Evolutionary conservation across 2,888 invertebrate genomes (phyloP), one percentile per base, ranked within the genome.

Genomic region (Conus canariensis): DNA sequence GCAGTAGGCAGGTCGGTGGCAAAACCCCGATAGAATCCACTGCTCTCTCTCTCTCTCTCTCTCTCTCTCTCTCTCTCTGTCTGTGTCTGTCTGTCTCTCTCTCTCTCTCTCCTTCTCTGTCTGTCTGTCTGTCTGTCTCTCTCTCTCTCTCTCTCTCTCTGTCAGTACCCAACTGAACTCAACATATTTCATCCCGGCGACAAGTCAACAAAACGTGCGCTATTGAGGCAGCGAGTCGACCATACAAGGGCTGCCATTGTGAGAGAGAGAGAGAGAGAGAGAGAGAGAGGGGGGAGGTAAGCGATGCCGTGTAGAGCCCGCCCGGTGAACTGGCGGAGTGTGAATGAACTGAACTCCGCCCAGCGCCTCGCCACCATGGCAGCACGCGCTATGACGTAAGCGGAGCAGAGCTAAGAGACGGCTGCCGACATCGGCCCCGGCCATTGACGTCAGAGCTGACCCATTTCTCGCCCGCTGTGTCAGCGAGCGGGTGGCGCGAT

Each of bases 371-470:
- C 83, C 16, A 16, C 83, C 83, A 83, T 83, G 83, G 83, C 83
- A 83, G 83, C 83, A 83, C 83, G 83, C 83, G 83, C 83, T 58
- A 83, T 83, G 83, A 83, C 83, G 83, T 83, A 16, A 83, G 58
- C 83, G 58, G 19, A 22, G 19, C 19, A 58, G 19, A n/a, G 83
- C 56, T 22, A 58, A 58, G 83, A 83, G 83, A 58, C 83, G 56
- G 58, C 3, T 25, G 83, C 16, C 16, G 83, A 83, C 83, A 58
- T 16, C 22, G 45, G 58, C 6, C 58, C 83, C 19, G 22, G 58
- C 83, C 58, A 83, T 83, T 83, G 83, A 83, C 83, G 83, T 83
- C 83, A 83, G 83, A 83, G 58, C 58, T 83, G 83, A 83, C 67
- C 83, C 30, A 64, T 16, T 83, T 88, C 30, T 56, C 9, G 10